Conservation (phyloP, 2,113 vertebrate species). For the Cottus gobio region DNA sequence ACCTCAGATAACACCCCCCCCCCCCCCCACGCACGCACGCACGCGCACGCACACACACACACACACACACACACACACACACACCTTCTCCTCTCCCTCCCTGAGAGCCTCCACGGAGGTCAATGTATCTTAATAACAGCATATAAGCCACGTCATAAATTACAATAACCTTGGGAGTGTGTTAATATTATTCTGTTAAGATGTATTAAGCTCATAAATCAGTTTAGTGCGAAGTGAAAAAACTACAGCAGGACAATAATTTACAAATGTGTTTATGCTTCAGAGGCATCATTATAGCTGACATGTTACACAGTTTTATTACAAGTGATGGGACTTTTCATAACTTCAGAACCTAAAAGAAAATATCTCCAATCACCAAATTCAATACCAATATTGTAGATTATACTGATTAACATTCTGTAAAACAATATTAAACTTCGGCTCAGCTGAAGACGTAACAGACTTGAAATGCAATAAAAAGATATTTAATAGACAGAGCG, state of each 20-base stretch:
- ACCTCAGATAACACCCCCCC: neutral
- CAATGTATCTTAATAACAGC: neutral
- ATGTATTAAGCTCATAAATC: neutral
- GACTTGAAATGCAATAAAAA: neutral
- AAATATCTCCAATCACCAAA: neutral
- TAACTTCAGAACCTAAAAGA: neutral
- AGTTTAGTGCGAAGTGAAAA: neutral
- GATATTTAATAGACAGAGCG: neutral
- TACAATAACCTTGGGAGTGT: neutral
- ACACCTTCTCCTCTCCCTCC: too few relatives aligned
- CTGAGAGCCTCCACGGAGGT: neutral
- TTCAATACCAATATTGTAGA: neutral
- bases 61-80: too few relatives aligned
- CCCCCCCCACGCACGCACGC: too few relatives aligned
- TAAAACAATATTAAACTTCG: neutral
- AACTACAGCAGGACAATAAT: neutral
- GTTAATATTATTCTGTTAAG: constrained; percentile 6
- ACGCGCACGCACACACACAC: too few relatives aligned
- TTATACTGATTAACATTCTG: neutral
- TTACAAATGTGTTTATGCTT: neutral
- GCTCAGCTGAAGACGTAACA: neutral
- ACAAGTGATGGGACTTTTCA: neutral
- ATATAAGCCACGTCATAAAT: neutral
- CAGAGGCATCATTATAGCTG: neutral
- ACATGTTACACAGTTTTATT: neutral